A percentile compares a stretch with the other conserved stretches of the same genome.
phyloP scores from a whole-genome alignment of 2,888 invertebrate species.

The Drosophila planitibia region DNA sequence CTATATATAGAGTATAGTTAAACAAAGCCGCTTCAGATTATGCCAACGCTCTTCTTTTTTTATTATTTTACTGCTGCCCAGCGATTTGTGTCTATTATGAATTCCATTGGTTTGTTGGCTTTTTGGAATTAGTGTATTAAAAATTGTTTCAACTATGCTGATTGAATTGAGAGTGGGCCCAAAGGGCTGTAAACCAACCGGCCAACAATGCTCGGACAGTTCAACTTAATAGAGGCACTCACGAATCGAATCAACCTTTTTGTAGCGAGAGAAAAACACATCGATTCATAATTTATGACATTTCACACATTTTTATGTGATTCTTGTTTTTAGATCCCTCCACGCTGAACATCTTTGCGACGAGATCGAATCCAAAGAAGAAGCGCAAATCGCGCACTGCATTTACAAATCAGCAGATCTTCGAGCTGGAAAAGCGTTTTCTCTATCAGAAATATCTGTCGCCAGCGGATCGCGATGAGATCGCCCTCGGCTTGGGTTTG shows the following conservation, averaged over 20 bases:
- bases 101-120: conserved; percentile 47
- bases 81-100: conserved; percentile 61
- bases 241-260: conserved; percentile 11
- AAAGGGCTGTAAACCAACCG: conserved; percentile 34
- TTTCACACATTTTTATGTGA: conserved; percentile 21
- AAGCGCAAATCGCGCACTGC: conserved; percentile 98
- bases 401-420: conserved; percentile 99
- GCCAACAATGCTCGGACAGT: conserved; percentile 28
- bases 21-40: conserved; percentile 50
- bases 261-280: conserved; percentile 11
- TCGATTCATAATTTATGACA: conserved; percentile 22
- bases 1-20: conserved; percentile 20
- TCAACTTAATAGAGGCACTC: conserved; percentile 34
- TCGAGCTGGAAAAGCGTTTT: conserved; percentile 98
- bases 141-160: conserved; percentile 65
- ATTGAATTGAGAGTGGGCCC: conserved; percentile 64
- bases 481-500: conserved; percentile 95
- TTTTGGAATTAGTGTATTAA: conserved; percentile 28
- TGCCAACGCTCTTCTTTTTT: conserved; percentile 36
- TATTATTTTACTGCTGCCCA: conserved; percentile 32
- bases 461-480: conserved; percentile 98
- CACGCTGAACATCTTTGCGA: conserved; percentile 95
- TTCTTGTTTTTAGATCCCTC: conserved; percentile 89
- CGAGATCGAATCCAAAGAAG: conserved; percentile 96
- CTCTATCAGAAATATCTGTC: conserved; percentile 99